These are phyloP conservation scores for Acanthosoma haemorrhoidale DNA, from an alignment of 2,888 invertebrate species.

Conservation along the genomic window DNA sequence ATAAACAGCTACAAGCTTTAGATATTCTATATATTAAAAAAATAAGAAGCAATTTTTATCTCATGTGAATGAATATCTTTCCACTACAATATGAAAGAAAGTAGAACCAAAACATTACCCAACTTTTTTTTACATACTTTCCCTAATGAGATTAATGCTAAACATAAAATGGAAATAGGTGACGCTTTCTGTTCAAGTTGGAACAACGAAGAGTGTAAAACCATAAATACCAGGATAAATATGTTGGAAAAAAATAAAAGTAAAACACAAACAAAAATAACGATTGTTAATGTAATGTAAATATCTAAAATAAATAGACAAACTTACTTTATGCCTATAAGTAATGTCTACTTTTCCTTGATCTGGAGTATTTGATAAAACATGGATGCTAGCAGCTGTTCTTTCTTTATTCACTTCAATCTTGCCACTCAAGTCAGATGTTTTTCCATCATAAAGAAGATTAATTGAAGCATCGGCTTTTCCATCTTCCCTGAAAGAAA, in stretches of 20 bases:
- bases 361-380: slow-evolving; percentile 49
- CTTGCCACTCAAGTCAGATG: slow-evolving; percentile 44
- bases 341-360: slow-evolving; percentile 45
- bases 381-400: slow-evolving; percentile 49
- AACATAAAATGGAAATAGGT: too few species aligned
- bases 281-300: slow-evolving; percentile 24
- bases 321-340: slow-evolving; percentile 45
- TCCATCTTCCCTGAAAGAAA: slow-evolving; percentile 28
- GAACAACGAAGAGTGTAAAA: too few species aligned
- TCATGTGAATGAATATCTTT: too few species aligned
- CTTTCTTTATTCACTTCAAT: slow-evolving; percentile 44
- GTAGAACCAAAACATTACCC: too few species aligned
- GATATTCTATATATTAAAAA: too few species aligned
- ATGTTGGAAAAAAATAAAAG: neutral
- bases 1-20: too few species aligned
- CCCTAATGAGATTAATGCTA: too few species aligned
- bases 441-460: slow-evolving; percentile 41
- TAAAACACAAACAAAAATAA: slow-evolving; percentile 21
- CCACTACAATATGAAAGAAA: too few species aligned
- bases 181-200: too few species aligned
- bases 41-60: too few species aligned
- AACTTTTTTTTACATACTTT: too few species aligned
- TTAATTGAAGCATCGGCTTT: slow-evolving; percentile 33
- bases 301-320: neutral
- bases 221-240: too few species aligned